These are phyloP conservation scores for Burhinus bistriatus DNA, from an alignment of 2,113 vertebrate genomes.

Conservation along the genomic window DNA sequence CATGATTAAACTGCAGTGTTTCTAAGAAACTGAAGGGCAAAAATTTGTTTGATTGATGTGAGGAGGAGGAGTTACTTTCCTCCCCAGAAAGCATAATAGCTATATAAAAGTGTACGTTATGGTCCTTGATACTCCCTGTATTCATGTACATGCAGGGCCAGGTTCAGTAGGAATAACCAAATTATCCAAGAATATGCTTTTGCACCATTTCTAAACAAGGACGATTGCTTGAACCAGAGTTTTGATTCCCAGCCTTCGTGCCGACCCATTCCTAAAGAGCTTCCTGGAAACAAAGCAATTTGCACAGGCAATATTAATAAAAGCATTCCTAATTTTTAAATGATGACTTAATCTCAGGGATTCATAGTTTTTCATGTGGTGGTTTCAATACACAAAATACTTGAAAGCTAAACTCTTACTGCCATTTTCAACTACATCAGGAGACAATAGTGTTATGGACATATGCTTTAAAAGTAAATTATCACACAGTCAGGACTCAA, in stretches of 20 bases:
- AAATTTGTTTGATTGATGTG: not conserved
- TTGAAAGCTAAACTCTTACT: not conserved
- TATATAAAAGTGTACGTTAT: not conserved
- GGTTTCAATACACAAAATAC: not conserved
- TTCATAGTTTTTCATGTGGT: not conserved
- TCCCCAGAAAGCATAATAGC: not conserved
- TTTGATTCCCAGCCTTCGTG: not conserved
- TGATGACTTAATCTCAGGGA: not conserved
- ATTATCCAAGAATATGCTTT: not conserved
- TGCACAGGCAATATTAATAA: not conserved
- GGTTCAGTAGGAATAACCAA: not conserved
- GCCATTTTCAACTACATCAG: not conserved
- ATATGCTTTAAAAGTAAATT: not conserved
- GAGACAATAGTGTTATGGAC: not conserved
- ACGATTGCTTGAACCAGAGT: not conserved
- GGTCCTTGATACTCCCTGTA: not conserved
- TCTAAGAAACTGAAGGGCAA: not conserved
- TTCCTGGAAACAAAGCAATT: not conserved
- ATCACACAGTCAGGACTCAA: not conserved
- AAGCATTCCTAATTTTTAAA: not conserved
- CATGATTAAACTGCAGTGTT: not conserved
- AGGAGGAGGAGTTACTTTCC: not conserved
- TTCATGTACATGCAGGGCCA: not conserved
- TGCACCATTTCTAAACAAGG: not conserved
- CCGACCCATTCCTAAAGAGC: not conserved